These are phyloP conservation scores for Atherinosoma microstoma DNA, from an alignment of 2,797 vertebrate species.

Conservation along the genomic window DNA sequence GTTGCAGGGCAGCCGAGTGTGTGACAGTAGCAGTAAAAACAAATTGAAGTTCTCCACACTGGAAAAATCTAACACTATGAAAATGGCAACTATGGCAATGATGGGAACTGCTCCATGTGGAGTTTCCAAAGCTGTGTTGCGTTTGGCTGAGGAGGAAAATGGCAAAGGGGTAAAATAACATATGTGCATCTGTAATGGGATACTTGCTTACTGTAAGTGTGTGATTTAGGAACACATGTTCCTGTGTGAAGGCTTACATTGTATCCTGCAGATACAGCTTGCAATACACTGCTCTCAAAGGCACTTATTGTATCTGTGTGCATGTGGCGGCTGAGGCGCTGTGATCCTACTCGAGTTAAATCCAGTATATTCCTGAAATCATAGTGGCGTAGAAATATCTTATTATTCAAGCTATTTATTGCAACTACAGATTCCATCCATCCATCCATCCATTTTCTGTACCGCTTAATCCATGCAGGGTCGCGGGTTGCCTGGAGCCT, in stretches of 20 bases:
- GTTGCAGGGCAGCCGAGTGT: slow-evolving; percentile 66
- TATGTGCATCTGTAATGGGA: slow-evolving; percentile 68
- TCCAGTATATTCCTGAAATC: not conserved
- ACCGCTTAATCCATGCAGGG: no score
- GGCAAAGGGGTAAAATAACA: slow-evolving; percentile 76
- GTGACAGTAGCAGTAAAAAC: slow-evolving; percentile 81
- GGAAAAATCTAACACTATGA: slow-evolving; percentile 76
- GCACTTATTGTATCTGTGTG: slow-evolving; percentile 3
- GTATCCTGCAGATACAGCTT: slow-evolving; percentile 16
- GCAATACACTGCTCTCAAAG: slow-evolving; percentile 15
- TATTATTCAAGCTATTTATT: slow-evolving; percentile 20
- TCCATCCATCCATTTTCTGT: no score
- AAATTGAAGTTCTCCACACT: slow-evolving; percentile 77
- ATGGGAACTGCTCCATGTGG: slow-evolving; percentile 74
- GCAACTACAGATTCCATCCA: slow-evolving; percentile 12
- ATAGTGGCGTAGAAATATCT: not conserved
- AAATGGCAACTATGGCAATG: slow-evolving; percentile 77
- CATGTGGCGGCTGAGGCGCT: slow-evolving; percentile 3
- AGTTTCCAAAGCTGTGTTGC: slow-evolving; percentile 78
- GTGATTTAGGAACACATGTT: slow-evolving; percentile 53
- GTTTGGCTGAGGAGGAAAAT: slow-evolving; percentile 66
- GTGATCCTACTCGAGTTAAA: not conserved
- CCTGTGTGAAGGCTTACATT: slow-evolving; percentile 47
- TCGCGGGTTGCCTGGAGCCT: no score
- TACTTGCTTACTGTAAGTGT: slow-evolving; percentile 50